Base-by-base conservation (phyloP, 2,888 invertebrate species). In the Catocala nupta region DNA sequence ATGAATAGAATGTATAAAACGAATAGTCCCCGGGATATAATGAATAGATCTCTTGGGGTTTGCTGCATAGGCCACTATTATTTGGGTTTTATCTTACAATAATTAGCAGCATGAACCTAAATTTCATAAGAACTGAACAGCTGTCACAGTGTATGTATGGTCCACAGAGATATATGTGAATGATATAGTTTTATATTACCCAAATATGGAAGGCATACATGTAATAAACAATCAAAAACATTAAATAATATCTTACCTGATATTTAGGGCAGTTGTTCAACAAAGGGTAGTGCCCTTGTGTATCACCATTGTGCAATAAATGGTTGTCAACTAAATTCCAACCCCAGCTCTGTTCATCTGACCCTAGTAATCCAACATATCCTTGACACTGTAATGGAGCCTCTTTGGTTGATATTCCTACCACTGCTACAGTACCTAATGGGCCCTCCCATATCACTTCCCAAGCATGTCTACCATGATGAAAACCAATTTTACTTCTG, bases 241-340 rank as follows among this genome's bases (percentile, higher is more conserved):
- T 9, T 25, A 25, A 25, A 39, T 7, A 1, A 12, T 52, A 42
- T 39, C 81, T 85, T 92, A 98, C 98, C 96, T 99, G 98, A 95
- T 99, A 99, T 94, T 98, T 99, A 56, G 99, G 99, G 76, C 98
- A 98, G 95, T 99, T 99, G 91, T 98, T 99, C 68, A 99, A 95
- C 68, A 98, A 93, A 48, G 99, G 99, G 94, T 98, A 99, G 87
- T 97, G 98, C 71, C 98, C 99, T 92, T 98, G 98, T 72, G 97
- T 97, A 91, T 98, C 98, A 59, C 99, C 99, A 95, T 99, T 99
- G 89, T 99, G 99, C 80, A 99, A 94, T 77, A 99, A 96, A 93
- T 98, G 97, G 95, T 99, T 99, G 93, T 99, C 99, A 55, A 99
- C 99, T 80, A 99, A 95, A 95, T 99, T 99, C 99, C 99, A 99